A percentile compares a stretch with the other conserved stretches of the same genome.
Evolutionary conservation across 2,888 invertebrate species (phyloP).

Genomic region (Oeneis ivallda): DNA sequence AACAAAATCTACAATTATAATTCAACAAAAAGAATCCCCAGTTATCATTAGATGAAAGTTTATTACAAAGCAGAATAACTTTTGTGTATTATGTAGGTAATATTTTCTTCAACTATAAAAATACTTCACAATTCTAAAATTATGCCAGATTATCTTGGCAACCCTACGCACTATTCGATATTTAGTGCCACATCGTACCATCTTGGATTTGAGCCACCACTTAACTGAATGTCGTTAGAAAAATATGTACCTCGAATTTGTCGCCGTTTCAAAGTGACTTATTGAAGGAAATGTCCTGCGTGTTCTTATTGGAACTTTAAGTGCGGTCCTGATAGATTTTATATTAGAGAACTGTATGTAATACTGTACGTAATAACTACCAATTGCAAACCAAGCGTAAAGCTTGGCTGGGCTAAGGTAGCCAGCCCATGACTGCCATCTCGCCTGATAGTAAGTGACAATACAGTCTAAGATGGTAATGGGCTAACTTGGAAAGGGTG

Average conservation of each 20-base stretch:
- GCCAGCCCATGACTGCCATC: too few relatives aligned
- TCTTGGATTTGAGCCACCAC: slow-evolving; percentile 74
- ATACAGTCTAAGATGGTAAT: too few relatives aligned
- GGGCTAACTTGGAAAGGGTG: too few relatives aligned
- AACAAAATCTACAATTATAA: too few relatives aligned
- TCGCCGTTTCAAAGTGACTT: slow-evolving; percentile 23
- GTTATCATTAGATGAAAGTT: neutral
- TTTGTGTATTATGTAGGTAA: neutral
- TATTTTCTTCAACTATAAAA: neutral
- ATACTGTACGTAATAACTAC: too few relatives aligned
- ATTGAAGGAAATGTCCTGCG: neutral
- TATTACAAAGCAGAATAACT: neutral
- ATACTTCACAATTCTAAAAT: neutral
- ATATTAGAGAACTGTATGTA: too few relatives aligned
- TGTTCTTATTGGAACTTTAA: neutral
- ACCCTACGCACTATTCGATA: slow-evolving; percentile 53
- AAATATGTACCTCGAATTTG: slow-evolving; percentile 49
- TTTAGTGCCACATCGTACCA: slow-evolving; percentile 78
- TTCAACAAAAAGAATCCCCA: too few relatives aligned
- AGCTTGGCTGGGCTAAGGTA: too few relatives aligned
- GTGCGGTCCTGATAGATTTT: neutral
- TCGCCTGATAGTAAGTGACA: too few relatives aligned
- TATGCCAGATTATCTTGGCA: neutral
- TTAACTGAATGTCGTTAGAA: slow-evolving; percentile 54
- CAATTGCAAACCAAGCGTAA: too few relatives aligned